These are phyloP conservation scores for Holothuria glaberrima DNA, from an alignment of 35 echinoderm and acorn worm species.

Conservation along the genomic window DNA sequence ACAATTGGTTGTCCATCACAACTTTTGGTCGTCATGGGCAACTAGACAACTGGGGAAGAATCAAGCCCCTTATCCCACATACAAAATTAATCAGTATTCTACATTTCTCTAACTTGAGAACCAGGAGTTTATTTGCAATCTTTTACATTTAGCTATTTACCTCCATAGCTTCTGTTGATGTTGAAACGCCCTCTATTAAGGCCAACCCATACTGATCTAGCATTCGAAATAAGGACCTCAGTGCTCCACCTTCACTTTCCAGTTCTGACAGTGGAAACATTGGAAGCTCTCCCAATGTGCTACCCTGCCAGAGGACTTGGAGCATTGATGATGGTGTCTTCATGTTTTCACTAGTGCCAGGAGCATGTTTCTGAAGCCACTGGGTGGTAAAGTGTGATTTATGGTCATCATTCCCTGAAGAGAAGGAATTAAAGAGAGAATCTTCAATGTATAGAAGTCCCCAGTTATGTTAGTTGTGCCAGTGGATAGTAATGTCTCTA, in stretches of 20 bases:
- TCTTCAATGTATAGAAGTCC: background rate
- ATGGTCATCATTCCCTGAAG: background rate
- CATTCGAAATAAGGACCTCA: background rate
- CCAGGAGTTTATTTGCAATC: no score
- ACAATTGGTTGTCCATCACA: no score
- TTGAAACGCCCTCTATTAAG: constrained; percentile 12
- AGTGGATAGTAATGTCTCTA: no score
- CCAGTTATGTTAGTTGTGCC: background rate
- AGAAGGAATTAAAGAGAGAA: background rate
- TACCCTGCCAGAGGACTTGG: constrained; percentile 1
- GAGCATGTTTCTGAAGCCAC: background rate
- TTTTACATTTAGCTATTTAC: background rate
- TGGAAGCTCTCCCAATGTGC: background rate
- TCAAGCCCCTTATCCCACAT: no score
- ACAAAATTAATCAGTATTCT: no score
- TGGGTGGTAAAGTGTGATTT: background rate
- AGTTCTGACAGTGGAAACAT: background rate
- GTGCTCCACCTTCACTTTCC: background rate
- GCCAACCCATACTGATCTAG: constrained; percentile 27
- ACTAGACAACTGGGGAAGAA: no score
- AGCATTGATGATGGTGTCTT: no score
- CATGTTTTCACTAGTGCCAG: background rate
- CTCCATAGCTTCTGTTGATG: background rate
- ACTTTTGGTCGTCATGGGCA: no score
- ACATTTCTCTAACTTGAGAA: no score